Conservation (phyloP, 2,888 invertebrate species). For the Torymus texanus region DNA sequence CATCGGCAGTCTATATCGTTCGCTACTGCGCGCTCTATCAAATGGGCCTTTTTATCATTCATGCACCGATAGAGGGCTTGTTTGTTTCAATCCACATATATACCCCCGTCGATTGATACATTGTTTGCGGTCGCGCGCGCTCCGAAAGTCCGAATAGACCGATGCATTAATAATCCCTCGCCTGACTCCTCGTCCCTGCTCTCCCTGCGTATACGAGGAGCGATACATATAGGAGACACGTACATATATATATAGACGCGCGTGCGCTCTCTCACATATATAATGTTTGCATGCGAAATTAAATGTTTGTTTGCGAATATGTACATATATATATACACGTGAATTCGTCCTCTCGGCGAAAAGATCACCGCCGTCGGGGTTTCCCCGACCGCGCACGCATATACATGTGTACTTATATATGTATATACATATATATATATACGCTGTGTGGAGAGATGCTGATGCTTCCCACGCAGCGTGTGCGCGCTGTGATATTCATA, state of each 20-base stretch:
- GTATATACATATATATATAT: too few relatives aligned
- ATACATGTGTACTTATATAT: background rate
- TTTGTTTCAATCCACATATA: slow-evolving; percentile 31
- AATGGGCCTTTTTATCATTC: slow-evolving; percentile 46
- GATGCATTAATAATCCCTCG: slow-evolving; percentile 55
- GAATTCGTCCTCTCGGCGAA: slow-evolving; percentile 57
- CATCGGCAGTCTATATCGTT: too few relatives aligned
- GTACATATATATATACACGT: slow-evolving; percentile 58
- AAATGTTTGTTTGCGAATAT: slow-evolving; percentile 73
- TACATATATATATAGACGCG: background rate
- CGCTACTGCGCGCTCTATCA: background rate
- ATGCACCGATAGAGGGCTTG: slow-evolving; percentile 28
- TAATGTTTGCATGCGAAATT: slow-evolving; percentile 74
- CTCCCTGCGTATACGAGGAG: background rate
- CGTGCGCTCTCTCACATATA: slow-evolving; percentile 7
- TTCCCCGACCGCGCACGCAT: slow-evolving; percentile 36
- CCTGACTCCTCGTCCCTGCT: too few relatives aligned
- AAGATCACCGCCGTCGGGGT: slow-evolving; percentile 70
- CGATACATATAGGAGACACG: slow-evolving; percentile 23
- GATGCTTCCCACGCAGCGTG: too few relatives aligned
- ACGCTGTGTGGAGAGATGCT: too few relatives aligned
- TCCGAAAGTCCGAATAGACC: slow-evolving; percentile 28
- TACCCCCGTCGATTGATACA: slow-evolving; percentile 35
- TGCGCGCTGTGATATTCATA: slow-evolving; percentile 67
- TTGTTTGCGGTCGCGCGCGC: slow-evolving; percentile 52